These are phyloP conservation scores for Dioctria linearis DNA, from an alignment of 2,888 invertebrate genomes.

Conservation along the genomic window DNA sequence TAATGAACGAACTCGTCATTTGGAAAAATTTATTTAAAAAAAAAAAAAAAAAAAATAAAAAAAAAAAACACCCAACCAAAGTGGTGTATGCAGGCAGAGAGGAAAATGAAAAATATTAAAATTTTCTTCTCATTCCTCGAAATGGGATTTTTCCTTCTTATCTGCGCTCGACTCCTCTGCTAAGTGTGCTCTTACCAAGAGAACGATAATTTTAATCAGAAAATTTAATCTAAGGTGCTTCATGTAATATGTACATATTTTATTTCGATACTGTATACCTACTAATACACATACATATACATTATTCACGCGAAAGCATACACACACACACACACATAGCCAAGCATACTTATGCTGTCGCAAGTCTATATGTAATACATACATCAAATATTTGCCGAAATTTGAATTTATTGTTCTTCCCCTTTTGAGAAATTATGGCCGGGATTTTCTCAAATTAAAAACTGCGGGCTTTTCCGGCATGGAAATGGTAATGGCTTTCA, in stretches of 20 bases:
- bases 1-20: conserved; percentile 54
- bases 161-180: conserved; percentile 6
- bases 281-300: not conserved
- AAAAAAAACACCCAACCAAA: conserved; percentile 28
- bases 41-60: conserved; percentile 24
- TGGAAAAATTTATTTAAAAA: conserved; percentile 54
- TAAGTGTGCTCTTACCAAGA: not conserved
- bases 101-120: conserved; percentile 45
- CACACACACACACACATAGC: not conserved
- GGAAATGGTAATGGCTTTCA: no score
- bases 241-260: conserved; percentile 47
- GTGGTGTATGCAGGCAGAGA: conserved; percentile 16
- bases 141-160: conserved; percentile 43
- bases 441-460: not conserved
- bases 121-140: conserved; percentile 26
- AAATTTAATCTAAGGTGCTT: conserved; percentile 47
- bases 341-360: not conserved
- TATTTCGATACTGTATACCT: conserved; percentile 18
- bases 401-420: conserved; percentile 45
- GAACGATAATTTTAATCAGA: conserved; percentile 47
- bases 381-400: conserved; percentile 39
- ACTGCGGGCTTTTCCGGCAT: no score
- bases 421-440: conserved; percentile 13
- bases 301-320: no score
- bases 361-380: conserved; percentile 16